Base-by-base conservation (phyloP, 2,113 vertebrate species). In the Fregata magnificens region DNA sequence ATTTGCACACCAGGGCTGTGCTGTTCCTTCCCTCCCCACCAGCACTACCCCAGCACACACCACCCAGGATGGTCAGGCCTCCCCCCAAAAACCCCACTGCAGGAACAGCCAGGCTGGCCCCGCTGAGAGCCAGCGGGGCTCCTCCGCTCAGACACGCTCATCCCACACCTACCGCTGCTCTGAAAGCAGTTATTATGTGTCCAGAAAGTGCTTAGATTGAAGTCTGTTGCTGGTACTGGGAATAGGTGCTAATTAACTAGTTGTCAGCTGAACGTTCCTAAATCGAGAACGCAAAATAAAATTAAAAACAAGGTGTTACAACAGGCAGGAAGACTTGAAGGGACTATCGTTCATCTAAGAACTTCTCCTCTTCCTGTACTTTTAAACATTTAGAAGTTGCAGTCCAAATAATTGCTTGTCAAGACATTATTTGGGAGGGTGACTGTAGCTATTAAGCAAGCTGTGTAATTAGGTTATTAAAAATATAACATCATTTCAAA, bases 371-470 rank as follows among this genome's bases (percentile, higher is more conserved):
- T 62, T 76, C 71, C 71, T 55, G 29, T 92, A 50, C 95, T 97
- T 96, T 96, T 80, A 94, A 94, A 93, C 80, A 74, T 80, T 63
- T 52, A 90, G 73, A 92, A 95, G 61, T 55, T 58, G 80, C 61
- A 95, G 70, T 77, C 88, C 80, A 94, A 96, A 88, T 90, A 97
- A 95, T n/a, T 77, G 76, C 93, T 94, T 90, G 84, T 93, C 94
- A 92, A 83, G 85, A 72, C n/a, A 5, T 79, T 84, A 76, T 91
- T 96, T 83, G 40, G 7, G 56, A 88, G 90, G 91, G 38, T 28
- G 91, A 86, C 94, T 76, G 47, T 40, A 87, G 74, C 82, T 92
- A 91, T 80, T 80, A 95, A 88, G 72, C 32, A 82, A 86, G 82
- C 90, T 91, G 45, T 42, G 49, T 66, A 95, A 94, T 96, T 72